Evolutionary conservation across 37 sponge, comb jelly and placozoan species (phyloP), one percentile per base, ranked within the genome.

Genomic region (Cliona cf. orientalis): DNA sequence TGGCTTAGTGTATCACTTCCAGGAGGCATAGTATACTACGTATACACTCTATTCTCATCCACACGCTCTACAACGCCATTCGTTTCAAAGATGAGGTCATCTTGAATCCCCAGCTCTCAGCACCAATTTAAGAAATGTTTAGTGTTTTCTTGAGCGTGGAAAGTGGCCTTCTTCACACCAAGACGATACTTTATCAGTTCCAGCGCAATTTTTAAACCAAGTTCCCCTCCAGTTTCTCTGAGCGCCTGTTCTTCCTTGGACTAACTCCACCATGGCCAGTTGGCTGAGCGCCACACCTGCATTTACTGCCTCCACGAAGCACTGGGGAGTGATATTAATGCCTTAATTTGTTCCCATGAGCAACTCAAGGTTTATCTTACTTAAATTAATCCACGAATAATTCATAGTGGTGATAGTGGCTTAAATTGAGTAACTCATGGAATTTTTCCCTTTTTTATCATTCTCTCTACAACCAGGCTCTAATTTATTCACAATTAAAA

Each of bases 71-170:
- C 96, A 49, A 95, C 66, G 0, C 90, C 96, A 25, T 91, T 82
- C 0, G 96, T 89, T 67, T 91, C 96, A 66, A 95, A 95, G 67
- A 95, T 62, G 0, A 95, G 80, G 0, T 84, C 67, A 12, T 91
- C 96, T 6, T 76, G 79, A 4, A 95, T 69, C 6, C 93, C 93
- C 23, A 92, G 31, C 21, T 68, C 46, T 36, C 82, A 39, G 59
- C 92, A 90, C 87, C 88, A 95, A 25, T 39, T 39, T 53, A 95
- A 89, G 40, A 95, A 95, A 57, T 92, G 88, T 0, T 93, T 70
- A 0, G 84, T 68, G 36, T 95, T 95, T 81, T 89, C 94, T 2
- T 90, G 66, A 3, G 96, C 93, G 28, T 60, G 77, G 74, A 91
- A 91, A 0, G 83, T 74, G n/a, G n/a, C n/a, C n/a, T n/a, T n/a